Evolutionary conservation across 2,113 vertebrate genomes (phyloP).

Genomic region (Benitochromis conjunctus): DNA sequence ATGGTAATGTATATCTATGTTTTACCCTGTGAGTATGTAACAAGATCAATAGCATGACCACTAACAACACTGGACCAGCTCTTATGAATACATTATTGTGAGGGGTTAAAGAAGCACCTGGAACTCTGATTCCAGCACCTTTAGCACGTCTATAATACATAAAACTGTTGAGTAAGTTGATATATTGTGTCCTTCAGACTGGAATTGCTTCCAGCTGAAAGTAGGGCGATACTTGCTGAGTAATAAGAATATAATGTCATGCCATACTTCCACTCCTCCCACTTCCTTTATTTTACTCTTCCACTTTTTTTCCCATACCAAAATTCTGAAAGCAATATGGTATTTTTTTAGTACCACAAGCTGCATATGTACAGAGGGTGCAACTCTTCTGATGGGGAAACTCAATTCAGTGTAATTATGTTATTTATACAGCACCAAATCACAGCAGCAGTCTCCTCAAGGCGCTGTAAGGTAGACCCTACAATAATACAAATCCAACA

Average conservation of each 20-base stretch:
- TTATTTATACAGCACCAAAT: too few species aligned
- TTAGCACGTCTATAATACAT: not conserved
- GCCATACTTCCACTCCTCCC: not conserved
- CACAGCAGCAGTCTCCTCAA: too few species aligned
- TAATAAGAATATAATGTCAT: not conserved
- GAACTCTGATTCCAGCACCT: not conserved
- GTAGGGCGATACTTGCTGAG: not conserved
- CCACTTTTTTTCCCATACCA: not conserved
- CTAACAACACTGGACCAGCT: not conserved
- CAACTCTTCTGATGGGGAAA: not conserved
- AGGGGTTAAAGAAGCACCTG: not conserved
- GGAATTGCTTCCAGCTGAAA: not conserved
- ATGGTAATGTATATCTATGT: not conserved
- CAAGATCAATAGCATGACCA: not conserved
- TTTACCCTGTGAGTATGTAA: not conserved
- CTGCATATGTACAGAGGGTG: not conserved
- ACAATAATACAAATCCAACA: not conserved
- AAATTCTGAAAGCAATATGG: not conserved
- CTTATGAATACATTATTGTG: rapidly evolving
- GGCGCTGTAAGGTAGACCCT: not conserved
- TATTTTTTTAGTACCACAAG: not conserved
- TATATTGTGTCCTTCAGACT: not conserved
- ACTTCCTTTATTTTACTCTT: not conserved
- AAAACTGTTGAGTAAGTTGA: not conserved
- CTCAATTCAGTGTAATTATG: too few species aligned